Evolutionary conservation across 2,113 vertebrate species (phyloP).

Genomic region (Neolamprologus ventralis): DNA sequence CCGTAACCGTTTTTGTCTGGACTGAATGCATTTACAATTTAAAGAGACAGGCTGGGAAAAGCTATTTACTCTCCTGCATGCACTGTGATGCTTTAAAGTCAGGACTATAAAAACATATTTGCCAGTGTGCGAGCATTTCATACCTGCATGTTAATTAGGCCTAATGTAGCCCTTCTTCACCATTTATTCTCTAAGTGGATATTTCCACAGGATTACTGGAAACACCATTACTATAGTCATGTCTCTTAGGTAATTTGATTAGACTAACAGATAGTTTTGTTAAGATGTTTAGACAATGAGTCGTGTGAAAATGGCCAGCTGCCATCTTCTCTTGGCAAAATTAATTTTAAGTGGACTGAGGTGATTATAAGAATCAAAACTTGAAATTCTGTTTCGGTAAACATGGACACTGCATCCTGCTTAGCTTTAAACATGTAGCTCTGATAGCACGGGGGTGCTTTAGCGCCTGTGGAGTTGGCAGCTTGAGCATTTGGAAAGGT

Average conservation of each 20-base stretch:
- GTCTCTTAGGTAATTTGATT: not conserved
- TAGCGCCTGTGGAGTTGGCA: not conserved
- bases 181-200: not conserved
- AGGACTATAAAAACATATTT: not conserved
- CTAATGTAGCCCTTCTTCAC: not conserved
- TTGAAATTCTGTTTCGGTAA: not conserved
- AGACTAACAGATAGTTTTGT: not conserved
- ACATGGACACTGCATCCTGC: not conserved
- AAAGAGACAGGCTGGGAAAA: not conserved
- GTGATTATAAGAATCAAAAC: not conserved
- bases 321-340: not conserved
- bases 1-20: not conserved
- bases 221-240: not conserved
- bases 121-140: not conserved
- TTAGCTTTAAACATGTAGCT: not conserved
- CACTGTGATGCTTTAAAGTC: not conserved
- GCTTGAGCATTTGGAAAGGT: not conserved
- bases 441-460: not conserved
- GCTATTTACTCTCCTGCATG: not conserved
- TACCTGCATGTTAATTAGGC: not conserved
- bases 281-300: not conserved
- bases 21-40: conserved; percentile 20
- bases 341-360: not conserved
- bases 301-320: not conserved
- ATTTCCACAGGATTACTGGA: not conserved